phyloP scores from a whole-genome alignment of 2,797 vertebrate species.

The Lutjanus argentimaculatus region DNA sequence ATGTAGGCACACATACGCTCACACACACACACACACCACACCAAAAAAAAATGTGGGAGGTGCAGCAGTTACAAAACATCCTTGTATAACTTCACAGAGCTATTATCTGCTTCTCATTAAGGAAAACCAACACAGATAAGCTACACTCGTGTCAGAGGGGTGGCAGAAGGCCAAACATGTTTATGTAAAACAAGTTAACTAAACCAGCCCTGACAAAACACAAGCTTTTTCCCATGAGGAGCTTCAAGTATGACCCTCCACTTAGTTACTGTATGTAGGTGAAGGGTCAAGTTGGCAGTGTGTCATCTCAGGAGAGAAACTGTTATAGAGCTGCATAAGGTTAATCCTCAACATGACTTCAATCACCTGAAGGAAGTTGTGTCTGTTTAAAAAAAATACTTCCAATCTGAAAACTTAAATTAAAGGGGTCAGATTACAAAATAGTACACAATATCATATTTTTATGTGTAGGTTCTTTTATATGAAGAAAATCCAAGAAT shows the following conservation, averaged over 20 bases:
- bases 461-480: no score
- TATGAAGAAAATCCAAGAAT: no score
- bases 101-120: slow-evolving; percentile 8
- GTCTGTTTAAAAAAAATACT: not conserved
- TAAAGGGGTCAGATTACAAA: not conserved
- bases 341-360: not conserved
- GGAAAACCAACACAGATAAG: slow-evolving; percentile 49
- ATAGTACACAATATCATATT: not conserved
- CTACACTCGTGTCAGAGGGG: not conserved
- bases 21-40: not conserved
- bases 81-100: slow-evolving; percentile 21
- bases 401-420: not conserved
- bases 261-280: not conserved
- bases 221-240: slow-evolving; percentile 39
- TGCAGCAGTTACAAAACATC: slow-evolving; percentile 35
- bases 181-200: slow-evolving; percentile 25
- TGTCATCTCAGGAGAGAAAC: not conserved
- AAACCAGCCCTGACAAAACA: slow-evolving; percentile 40
- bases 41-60: not conserved
- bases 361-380: not conserved
- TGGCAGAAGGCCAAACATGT: slow-evolving; percentile 16
- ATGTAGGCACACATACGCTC: not conserved
- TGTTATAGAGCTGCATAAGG: rapidly evolving
- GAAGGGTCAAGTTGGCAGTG: not conserved
- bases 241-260: not conserved